A percentile compares a stretch with the other conserved stretches of the same genome.
Evolutionary conservation across 2,888 invertebrate species (phyloP).

Genomic region (Thymelicus sylvestris): DNA sequence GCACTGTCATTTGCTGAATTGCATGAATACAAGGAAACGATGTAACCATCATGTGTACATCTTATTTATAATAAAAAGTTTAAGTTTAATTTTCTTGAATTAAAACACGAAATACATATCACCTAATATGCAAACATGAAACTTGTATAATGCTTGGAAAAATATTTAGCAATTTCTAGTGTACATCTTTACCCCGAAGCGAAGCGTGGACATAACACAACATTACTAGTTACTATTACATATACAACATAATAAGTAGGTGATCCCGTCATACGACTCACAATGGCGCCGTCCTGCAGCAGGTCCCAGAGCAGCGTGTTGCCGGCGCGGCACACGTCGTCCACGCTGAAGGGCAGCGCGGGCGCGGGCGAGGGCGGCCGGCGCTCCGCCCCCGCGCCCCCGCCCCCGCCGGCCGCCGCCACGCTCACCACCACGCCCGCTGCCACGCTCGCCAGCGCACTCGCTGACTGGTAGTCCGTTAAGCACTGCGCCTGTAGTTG

Average conservation of each 20-base stretch:
- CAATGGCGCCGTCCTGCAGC: constrained; percentile 95
- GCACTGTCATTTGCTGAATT: too few species aligned
- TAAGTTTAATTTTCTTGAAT: too few species aligned
- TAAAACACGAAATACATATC: too few species aligned
- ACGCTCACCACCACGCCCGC: constrained; percentile 46
- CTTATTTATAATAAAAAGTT: too few species aligned
- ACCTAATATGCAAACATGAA: too few species aligned
- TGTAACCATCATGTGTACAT: too few species aligned
- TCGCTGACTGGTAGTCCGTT: constrained; percentile 59
- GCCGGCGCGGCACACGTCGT: constrained; percentile 95
- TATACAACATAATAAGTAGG: neutral
- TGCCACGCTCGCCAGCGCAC: constrained; percentile 41
- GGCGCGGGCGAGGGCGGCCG: constrained; percentile 51
- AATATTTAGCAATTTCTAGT: too few species aligned
- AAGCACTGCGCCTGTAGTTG: constrained; percentile 64
- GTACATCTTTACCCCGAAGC: too few species aligned
- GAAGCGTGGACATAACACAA: too few species aligned
- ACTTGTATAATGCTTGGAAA: too few species aligned
- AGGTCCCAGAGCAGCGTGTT: constrained; percentile 97
- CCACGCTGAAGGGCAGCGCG: constrained; percentile 82
- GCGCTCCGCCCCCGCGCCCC: constrained; percentile 35
- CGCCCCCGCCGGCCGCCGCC: constrained; percentile 44
- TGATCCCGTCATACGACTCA: constrained; percentile 75
- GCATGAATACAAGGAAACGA: too few species aligned
- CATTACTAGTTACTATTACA: too few species aligned